These are phyloP conservation scores for Cryptomyrus ogoouensis DNA, from an alignment of 2,113 vertebrate genomes.

Conservation along the genomic window DNA sequence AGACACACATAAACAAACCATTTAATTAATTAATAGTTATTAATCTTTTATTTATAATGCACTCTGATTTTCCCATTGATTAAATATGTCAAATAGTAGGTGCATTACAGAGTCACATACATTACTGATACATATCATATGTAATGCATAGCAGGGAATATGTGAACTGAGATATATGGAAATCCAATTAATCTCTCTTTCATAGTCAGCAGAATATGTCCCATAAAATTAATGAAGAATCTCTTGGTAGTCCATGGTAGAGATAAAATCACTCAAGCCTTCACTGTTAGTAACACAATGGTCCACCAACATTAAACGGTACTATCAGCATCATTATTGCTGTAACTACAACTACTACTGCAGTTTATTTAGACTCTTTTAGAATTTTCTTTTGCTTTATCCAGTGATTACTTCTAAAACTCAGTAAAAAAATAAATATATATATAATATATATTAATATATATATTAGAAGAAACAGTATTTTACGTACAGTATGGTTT, in stretches of 20 bases:
- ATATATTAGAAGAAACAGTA: neutral
- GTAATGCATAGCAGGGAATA: neutral
- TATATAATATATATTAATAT: too few species aligned
- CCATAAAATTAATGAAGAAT: neutral
- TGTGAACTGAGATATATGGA: neutral
- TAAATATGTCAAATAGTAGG: neutral
- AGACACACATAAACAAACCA: neutral
- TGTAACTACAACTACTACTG: neutral
- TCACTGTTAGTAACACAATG: neutral
- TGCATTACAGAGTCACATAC: neutral
- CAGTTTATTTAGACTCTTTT: neutral
- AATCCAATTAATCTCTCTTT: neutral
- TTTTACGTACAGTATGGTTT: neutral
- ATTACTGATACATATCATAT: neutral
- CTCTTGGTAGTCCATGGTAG: neutral
- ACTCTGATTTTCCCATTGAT: neutral
- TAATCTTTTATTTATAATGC: neutral
- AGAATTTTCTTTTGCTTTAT: neutral
- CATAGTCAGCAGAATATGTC: neutral
- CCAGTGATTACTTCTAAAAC: neutral
- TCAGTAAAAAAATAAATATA: neutral
- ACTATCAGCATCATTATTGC: neutral
- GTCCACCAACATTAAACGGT: neutral
- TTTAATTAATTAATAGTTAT: conserved; percentile 59
- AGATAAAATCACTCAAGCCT: neutral